phyloP scores from a whole-genome alignment of 2,797 vertebrate species.

The Botia kubotai region DNA sequence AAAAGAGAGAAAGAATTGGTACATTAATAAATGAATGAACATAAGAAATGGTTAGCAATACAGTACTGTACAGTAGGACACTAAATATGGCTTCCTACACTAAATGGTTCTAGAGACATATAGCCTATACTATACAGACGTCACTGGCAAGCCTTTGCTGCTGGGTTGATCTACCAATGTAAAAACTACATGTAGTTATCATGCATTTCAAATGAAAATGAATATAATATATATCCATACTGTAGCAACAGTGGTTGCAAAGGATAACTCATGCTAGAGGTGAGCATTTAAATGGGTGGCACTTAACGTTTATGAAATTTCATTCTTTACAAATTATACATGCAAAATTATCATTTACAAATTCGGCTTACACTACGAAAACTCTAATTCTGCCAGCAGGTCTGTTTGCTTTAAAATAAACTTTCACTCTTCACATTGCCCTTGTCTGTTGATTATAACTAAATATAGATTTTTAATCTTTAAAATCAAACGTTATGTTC shows the following conservation, averaged over 20 bases:
- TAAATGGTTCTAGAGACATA: neutral
- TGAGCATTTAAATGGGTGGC: neutral
- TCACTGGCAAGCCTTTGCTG: slow-evolving; percentile 6
- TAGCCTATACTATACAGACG: neutral
- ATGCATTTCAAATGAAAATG: neutral
- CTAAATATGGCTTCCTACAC: neutral
- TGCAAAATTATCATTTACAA: neutral
- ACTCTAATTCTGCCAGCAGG: neutral
- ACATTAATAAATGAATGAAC: too few species aligned
- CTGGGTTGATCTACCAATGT: neutral
- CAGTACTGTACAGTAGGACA: neutral
- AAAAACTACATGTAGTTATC: slow-evolving; percentile 4
- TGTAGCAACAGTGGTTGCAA: neutral
- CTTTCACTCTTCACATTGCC: neutral
- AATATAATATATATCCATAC: neutral
- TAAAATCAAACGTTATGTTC: neutral
- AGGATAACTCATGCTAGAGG: neutral
- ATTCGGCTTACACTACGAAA: neutral
- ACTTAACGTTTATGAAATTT: neutral
- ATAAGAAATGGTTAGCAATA: too few species aligned
- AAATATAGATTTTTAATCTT: neutral
- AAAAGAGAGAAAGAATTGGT: neutral
- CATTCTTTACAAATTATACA: neutral
- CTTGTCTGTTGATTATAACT: neutral
- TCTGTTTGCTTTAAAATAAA: neutral